Base-by-base conservation (phyloP, 2,888 invertebrate species). In the Megamerina dolium region DNA sequence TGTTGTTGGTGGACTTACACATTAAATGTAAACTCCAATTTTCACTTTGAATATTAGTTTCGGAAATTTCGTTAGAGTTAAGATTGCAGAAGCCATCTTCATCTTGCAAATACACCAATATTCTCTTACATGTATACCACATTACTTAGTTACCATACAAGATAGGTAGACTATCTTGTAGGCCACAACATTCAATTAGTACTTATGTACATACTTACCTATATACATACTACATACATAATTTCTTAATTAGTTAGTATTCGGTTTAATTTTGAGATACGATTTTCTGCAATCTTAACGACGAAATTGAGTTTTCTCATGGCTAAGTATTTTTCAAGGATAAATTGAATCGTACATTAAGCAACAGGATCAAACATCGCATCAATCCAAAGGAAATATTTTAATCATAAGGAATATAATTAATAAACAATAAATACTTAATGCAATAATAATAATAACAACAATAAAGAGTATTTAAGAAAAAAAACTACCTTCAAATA, bases 271-370 rank as follows among this genome's bases (percentile, higher is more conserved):
- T 67, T 60, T 59, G 56, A 62, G 66, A 66, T 68, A 62, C 59
- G 68, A 64, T 62, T 64, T 67, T 67, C 67, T 68, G 66, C 59
- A 66, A 67, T 63, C 58, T 67, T 67, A 67, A 66, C 68, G 64
- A 57, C 63, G 57, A 58, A 60, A 57, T 57, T 55, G 47, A 51
- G 45, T 52, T 57, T 58, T 54, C 53, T 55, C 55, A 59, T 58
- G 58, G 60, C 60, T 55, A 59, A 58, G 57, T 60, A 59, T 60
- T 60, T 60, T 60, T 59, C 59, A 59, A 55, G 43, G 41, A 48
- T 40, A 37, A 19, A 35, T 31, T 37, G 34, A 38, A 29, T n/a
- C n/a, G n/a, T 38, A 19, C 26, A 36, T 38, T 26, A 38, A 27
- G 16, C 38, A 40, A 31, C 9, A 33, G n/a, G n/a, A n/a, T n/a